Conservation (phyloP, 2,888 invertebrate genomes). For the Caenorhabditis macrosperma region DNA sequence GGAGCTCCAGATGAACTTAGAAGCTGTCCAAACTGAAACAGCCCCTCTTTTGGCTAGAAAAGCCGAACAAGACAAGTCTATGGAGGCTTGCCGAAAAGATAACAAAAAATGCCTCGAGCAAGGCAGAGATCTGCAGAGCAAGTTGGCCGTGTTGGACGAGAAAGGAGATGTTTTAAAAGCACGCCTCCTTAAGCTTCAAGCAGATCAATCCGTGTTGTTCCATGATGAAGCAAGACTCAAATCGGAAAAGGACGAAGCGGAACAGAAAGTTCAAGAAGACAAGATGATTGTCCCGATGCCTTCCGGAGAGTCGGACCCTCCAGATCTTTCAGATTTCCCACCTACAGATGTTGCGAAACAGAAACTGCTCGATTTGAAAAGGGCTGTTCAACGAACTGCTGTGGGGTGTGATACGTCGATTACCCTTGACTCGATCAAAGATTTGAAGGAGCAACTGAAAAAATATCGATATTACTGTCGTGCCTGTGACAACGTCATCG, state of each 20-base stretch:
- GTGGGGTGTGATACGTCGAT: conserved; percentile 26
- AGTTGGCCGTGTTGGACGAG: neutral
- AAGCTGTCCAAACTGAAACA: neutral
- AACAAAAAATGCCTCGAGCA: neutral
- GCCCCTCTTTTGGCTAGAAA: neutral
- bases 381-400: neutral
- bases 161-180: neutral
- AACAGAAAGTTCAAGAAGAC: neutral
- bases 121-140: neutral
- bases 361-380: conserved; percentile 2
- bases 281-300: conserved; percentile 22
- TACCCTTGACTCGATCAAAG: conserved; percentile 28
- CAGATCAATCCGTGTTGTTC: conserved; percentile 4
- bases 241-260: conserved; percentile 18
- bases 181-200: conserved; percentile 6
- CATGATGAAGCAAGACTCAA: conserved; percentile 23
- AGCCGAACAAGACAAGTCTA: neutral
- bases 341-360: conserved; percentile 3
- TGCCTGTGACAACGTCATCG: neutral
- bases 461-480: neutral
- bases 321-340: conserved; percentile 49
- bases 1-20: neutral
- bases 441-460: conserved; percentile 37
- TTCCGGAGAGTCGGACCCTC: conserved; percentile 16
- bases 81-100: conserved; percentile 10